Conservation (phyloP, 2,888 invertebrate genomes). For the Synanthedon myopaeformis region DNA sequence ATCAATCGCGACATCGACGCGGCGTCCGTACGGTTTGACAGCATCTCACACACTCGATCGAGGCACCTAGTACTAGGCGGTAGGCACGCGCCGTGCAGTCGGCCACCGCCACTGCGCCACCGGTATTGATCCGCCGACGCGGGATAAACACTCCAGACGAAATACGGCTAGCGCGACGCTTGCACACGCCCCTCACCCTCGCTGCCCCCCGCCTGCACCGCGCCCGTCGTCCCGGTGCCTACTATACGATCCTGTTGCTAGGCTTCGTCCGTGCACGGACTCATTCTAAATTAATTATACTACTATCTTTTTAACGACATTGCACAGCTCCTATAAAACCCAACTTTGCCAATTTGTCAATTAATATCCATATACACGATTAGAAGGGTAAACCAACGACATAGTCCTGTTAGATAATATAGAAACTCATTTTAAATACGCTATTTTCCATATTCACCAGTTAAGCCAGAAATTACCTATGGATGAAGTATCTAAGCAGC, state of each 20-base stretch:
- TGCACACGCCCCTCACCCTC: constrained; percentile 40
- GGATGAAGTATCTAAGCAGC: too few species aligned
- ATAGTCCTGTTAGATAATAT: too few species aligned
- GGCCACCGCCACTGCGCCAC: constrained; percentile 68
- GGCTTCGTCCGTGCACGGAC: constrained; percentile 9
- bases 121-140: constrained; percentile 67
- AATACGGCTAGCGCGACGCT: constrained; percentile 66
- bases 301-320: too few species aligned
- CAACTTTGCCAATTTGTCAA: too few species aligned
- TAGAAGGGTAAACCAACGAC: too few species aligned
- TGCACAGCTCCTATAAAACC: too few species aligned
- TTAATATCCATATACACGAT: too few species aligned
- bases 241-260: constrained; percentile 29
- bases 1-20: constrained; percentile 65
- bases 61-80: constrained; percentile 16
- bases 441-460: too few species aligned
- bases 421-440: too few species aligned
- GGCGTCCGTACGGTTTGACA: constrained; percentile 63
- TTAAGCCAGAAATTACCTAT: too few species aligned
- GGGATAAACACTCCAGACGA: constrained; percentile 70
- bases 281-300: not conserved
- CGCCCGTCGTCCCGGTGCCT: constrained; percentile 27
- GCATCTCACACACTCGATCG: constrained; percentile 65
- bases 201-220: constrained; percentile 6
- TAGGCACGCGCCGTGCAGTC: constrained; percentile 58